Base-by-base conservation (phyloP, 2,888 invertebrate species). In the Sinhomidia bicolor region DNA sequence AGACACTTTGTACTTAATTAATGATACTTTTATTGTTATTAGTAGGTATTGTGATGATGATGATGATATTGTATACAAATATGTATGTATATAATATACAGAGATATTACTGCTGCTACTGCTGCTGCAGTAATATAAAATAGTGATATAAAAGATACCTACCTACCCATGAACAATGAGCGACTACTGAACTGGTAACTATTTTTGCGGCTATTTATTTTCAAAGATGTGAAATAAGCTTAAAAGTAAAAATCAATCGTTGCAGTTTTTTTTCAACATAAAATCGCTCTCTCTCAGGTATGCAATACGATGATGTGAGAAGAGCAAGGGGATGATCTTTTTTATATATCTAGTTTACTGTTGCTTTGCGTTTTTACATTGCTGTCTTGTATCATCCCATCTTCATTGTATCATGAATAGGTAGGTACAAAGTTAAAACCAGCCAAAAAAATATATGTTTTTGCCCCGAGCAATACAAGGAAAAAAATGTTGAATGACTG, bases 401-500 rank as follows among this genome's bases (percentile, higher is more conserved):
- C 57, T 17, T 17, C 32, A 65, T 29, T 29, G 14, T 29, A 65
- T 29, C 60, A 17, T 60, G 23, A 60, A 9, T 23, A 4, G 14
- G 20, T n/a, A n/a, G n/a, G n/a, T n/a, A n/a, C 68, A 68, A 68
- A 68, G 12, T 17, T 26, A 41, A 44, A 26, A 26, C 47, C 47
- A 47, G 74, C 23, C 74, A 36, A 60, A 80, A 62, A n/a, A n/a
- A n/a, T n/a, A n/a, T n/a, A 80, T 80, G 17, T 47, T 41, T 41
- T 36, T 60, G 76, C 85, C 85, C 65, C 29, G 62, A 76, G 85
- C 85, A 51, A 51, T 62, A 47, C 44, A 7, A 62, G 60, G 36
- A 62, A 85, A 85, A 84, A 85, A 85, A 85, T 85, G 85, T 85
- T 78, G 78, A 65, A 57, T 78, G 78, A 85, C 85, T 85, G 85